Evolutionary conservation across 1,140 invertebrate genomes (phyloP).

Genomic region (Ptiloglossa arizonensis): DNA sequence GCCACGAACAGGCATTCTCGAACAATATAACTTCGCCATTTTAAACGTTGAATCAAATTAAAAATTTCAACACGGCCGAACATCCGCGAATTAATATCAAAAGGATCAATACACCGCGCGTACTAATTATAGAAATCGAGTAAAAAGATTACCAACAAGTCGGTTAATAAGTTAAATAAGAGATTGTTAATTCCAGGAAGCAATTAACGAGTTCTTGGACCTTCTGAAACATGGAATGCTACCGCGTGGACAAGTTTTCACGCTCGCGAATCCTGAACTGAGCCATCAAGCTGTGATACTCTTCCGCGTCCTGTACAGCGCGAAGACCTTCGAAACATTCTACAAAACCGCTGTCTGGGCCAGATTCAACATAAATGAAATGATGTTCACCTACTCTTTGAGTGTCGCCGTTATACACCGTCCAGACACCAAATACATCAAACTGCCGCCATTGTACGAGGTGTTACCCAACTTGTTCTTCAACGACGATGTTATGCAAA

Average conservation of each 20-base stretch:
- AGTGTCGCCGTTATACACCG: conserved; percentile 84
- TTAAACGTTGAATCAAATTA: too few species aligned
- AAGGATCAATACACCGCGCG: too few species aligned
- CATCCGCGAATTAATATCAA: too few species aligned
- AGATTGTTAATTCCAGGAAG: conserved; percentile 81
- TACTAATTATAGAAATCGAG: too few species aligned
- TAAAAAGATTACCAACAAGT: too few species aligned
- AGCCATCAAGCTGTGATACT: conserved; percentile 83
- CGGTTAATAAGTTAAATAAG: too few species aligned
- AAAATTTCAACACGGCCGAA: too few species aligned
- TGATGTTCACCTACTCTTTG: conserved; percentile 85
- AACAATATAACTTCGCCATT: too few species aligned
- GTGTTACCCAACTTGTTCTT: conserved; percentile 86
- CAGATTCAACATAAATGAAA: conserved; percentile 84
- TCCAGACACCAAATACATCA: conserved; percentile 83
- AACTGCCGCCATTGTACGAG: conserved; percentile 86
- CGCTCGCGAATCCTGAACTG: conserved; percentile 79
- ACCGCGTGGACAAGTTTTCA: conserved; percentile 73
- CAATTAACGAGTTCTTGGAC: conserved; percentile 81
- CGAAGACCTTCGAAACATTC: conserved; percentile 85
- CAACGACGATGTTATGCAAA: conserved; percentile 82
- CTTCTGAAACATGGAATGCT: conserved; percentile 81
- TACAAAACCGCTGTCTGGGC: conserved; percentile 86
- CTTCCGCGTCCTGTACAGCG: conserved; percentile 83
- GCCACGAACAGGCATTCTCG: too few species aligned